Conservation (phyloP, 2,888 invertebrate species). For the Lithophane leautieri region DNA sequence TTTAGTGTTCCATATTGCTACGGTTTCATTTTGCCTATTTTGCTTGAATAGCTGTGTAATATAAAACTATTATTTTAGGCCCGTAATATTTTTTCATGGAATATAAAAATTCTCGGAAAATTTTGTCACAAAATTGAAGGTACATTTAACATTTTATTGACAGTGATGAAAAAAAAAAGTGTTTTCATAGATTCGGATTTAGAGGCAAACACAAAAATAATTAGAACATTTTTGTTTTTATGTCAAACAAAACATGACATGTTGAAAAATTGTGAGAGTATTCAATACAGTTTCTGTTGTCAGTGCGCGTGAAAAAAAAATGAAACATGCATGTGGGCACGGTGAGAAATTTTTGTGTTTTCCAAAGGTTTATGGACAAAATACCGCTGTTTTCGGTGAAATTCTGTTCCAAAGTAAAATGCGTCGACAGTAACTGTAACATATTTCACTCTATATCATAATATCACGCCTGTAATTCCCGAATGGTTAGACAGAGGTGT, state of each 20-base stretch:
- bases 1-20: slow-evolving; percentile 9
- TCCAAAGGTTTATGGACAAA: neutral
- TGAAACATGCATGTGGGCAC: neutral
- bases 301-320: neutral
- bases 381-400: neutral
- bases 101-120: neutral
- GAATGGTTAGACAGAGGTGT: too few relatives aligned
- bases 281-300: neutral
- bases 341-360: neutral
- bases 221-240: neutral
- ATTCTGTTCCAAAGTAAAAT: neutral
- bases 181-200: neutral
- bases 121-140: neutral
- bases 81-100: neutral
- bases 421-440: too few relatives aligned
- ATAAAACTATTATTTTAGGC: neutral
- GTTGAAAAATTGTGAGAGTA: slow-evolving; percentile 5
- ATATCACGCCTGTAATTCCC: too few relatives aligned
- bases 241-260: neutral
- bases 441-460: neutral
- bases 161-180: neutral
- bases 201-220: neutral
- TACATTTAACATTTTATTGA: neutral
- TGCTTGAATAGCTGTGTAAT: neutral
- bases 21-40: neutral